phyloP scores from a whole-genome alignment of 2,113 vertebrate species.

The Promerops cafer region DNA sequence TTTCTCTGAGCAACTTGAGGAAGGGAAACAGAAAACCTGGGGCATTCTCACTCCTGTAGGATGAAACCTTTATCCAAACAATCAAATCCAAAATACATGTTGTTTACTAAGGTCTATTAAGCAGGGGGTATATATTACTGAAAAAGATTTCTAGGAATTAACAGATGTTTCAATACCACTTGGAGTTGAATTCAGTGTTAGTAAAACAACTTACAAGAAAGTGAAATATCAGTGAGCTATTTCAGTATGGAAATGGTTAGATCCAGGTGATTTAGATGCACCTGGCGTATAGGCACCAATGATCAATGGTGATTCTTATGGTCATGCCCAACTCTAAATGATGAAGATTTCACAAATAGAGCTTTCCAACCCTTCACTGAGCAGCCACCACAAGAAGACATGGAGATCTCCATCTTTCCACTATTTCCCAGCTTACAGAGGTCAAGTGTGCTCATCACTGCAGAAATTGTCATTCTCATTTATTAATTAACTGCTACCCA shows the following conservation, averaged over 20 bases:
- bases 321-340: neutral
- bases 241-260: neutral
- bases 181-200: neutral
- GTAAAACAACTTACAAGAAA: neutral
- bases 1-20: neutral
- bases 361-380: rapidly evolving
- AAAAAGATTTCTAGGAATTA: neutral
- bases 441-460: neutral
- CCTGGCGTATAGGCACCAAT: rapidly evolving
- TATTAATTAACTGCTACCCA: neutral
- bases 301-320: neutral
- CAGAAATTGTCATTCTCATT: neutral
- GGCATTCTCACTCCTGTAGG: neutral
- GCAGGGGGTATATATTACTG: neutral
- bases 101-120: neutral
- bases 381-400: neutral
- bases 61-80: neutral
- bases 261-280: neutral
- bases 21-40: neutral
- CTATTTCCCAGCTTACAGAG: neutral
- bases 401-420: neutral
- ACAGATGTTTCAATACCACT: neutral
- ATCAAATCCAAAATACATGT: neutral
- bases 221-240: neutral
- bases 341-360: rapidly evolving